Base-by-base conservation (phyloP, 2,888 invertebrate species). In the Callyntrura guangdongensis region DNA sequence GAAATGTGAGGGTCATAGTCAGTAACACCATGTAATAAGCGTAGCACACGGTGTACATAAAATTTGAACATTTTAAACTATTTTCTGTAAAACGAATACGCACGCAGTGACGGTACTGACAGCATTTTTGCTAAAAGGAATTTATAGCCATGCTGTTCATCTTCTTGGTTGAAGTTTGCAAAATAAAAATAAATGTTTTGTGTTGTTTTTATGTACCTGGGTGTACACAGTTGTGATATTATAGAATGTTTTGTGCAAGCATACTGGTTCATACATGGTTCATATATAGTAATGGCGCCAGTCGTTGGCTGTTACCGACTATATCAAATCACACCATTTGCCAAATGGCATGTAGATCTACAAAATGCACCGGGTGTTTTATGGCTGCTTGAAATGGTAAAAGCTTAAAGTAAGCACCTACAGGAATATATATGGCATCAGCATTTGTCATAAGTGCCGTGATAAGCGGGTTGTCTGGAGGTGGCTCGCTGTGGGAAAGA, bases 401-500 rank as follows among this genome's bases (percentile, higher is more conserved):
- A 27, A 14, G 6, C 27, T 36, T 67, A 3, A 45, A 69, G 45
- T 36, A 69, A 69, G 36, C 12, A 67, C 14, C 17, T 61, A 67
- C 14, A 25, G 47, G 49, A 14, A 53, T 67, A 61, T 59, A 61
- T 59, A 61, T 67, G 64, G 64, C 22, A 67, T 67, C 64, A 12
- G 14, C 27, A 67, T 67, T 67, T 61, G 22, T 22, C 61, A 22
- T 22, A 11, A 20, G 22, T 61, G 20, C 17, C 59, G 25, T 69
- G 2, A 69, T 36, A 20, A 72, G 14, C 27, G 27, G 67, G 67
- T 27, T 67, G 0, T 49, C 36, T 74, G 74, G 74, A 67, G 67
- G 67, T 72, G 36, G 72, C 5, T 67, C 64, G 3, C 72, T 72
- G 72, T 77, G 79, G 56, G 56, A 79, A 79, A 72, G 12, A 72